These are phyloP conservation scores for Polymixis flavicincta DNA, from an alignment of 2,888 invertebrate species.

Conservation along the genomic window DNA sequence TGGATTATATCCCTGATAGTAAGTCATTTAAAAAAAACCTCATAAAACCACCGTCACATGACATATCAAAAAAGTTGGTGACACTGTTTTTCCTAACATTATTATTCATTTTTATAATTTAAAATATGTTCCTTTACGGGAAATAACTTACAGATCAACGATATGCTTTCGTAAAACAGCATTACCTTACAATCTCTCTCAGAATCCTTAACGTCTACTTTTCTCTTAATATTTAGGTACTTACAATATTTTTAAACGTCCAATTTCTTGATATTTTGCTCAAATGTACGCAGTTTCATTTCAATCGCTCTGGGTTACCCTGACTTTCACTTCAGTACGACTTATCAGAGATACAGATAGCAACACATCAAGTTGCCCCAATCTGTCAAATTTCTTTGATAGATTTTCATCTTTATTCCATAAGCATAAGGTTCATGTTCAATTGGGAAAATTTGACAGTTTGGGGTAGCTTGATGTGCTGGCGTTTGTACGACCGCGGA, in stretches of 20 bases:
- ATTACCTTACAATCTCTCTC: constrained; percentile 28
- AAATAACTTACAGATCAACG: constrained; percentile 33
- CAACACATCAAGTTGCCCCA: too few species aligned
- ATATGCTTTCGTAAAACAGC: constrained; percentile 33
- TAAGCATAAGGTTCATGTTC: too few species aligned
- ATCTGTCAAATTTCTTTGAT: too few species aligned
- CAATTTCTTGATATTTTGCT: constrained; percentile 18
- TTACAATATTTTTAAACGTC: constrained; percentile 8
- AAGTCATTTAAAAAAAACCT: too few species aligned
- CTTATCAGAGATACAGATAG: constrained; percentile 9
- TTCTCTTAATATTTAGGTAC: constrained; percentile 4
- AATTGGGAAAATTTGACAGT: too few species aligned
- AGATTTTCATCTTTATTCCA: too few species aligned
- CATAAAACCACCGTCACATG: too few species aligned
- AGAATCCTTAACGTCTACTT: constrained; percentile 33
- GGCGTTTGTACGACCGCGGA: too few species aligned
- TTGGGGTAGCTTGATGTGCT: too few species aligned
- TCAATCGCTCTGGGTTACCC: constrained; percentile 26
- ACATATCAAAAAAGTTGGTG: not conserved
- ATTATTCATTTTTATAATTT: not conserved
- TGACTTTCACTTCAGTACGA: constrained; percentile 31
- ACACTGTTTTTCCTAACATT: not conserved
- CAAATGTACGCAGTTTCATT: constrained; percentile 53
- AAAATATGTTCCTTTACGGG: not conserved
- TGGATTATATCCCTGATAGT: too few species aligned